phyloP scores from a whole-genome alignment of 2,797 vertebrate species.

The Pseudochirops cupreus region DNA sequence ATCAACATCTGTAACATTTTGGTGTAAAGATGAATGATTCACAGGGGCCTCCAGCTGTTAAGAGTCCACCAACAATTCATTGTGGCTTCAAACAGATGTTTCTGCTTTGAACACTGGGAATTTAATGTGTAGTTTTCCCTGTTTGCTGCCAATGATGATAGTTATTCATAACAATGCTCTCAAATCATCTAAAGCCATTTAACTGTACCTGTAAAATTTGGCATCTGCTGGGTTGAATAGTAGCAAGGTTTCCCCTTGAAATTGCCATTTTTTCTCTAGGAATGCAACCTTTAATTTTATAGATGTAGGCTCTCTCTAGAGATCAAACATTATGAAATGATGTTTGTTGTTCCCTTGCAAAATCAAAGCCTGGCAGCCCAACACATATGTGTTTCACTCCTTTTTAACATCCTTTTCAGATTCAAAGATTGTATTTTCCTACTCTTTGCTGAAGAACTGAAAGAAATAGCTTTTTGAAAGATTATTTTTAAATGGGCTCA shows the following conservation, averaged over 20 bases:
- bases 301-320: not conserved
- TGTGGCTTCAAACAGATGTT: constrained; percentile 73
- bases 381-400: constrained; percentile 33
- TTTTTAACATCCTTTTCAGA: constrained; percentile 60
- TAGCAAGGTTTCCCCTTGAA: constrained; percentile 26
- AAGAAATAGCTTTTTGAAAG: constrained; percentile 56
- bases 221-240: constrained; percentile 51
- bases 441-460: constrained; percentile 57
- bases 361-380: constrained; percentile 57
- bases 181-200: constrained; percentile 66
- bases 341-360: constrained; percentile 55
- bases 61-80: constrained; percentile 27
- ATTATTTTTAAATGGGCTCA: constrained; percentile 50
- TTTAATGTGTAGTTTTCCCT: constrained; percentile 56
- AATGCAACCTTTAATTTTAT: constrained; percentile 36
- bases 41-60: constrained; percentile 16
- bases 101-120: constrained; percentile 60
- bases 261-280: constrained; percentile 22
- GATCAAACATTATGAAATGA: constrained; percentile 31
- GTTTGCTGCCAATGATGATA: constrained; percentile 42
- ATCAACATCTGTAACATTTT: constrained; percentile 61
- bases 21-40: constrained; percentile 48
- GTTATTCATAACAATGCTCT: constrained; percentile 21
- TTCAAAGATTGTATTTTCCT: constrained; percentile 47
- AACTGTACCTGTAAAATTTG: constrained; percentile 63